A percentile compares a stretch with the other conserved stretches of the same genome.
These are phyloP conservation scores for Neotoxoptera formosana DNA, from an alignment of 1,140 invertebrate species.

Conservation along the genomic window DNA sequence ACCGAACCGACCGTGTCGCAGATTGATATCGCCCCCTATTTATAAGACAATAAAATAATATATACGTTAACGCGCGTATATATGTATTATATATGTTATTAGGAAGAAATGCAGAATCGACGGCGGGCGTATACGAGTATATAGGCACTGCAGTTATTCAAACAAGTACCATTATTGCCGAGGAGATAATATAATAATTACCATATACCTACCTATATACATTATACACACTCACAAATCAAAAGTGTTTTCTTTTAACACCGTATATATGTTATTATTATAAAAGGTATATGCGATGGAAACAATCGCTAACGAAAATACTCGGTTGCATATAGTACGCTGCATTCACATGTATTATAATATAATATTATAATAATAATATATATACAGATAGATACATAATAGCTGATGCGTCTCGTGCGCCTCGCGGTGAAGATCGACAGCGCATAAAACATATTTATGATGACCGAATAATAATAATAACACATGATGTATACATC, in stretches of 20 bases:
- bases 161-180: not conserved
- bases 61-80: not conserved
- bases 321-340: not conserved
- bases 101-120: not conserved
- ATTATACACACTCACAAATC: not conserved
- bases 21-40: not conserved
- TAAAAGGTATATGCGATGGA: not conserved
- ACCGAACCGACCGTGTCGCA: not conserved
- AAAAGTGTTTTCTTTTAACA: not conserved
- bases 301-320: constrained; percentile 16
- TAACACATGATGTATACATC: not conserved
- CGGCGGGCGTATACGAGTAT: too few species aligned
- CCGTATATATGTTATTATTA: not conserved
- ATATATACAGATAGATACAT: not conserved
- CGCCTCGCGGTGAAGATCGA: not conserved
- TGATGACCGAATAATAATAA: constrained; percentile 22
- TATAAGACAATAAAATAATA: constrained; percentile 13
- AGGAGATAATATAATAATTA: constrained; percentile 11
- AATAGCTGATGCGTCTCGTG: not conserved
- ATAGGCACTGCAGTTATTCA: not conserved
- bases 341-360: not conserved
- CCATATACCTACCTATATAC: not conserved
- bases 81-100: not conserved
- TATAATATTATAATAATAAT: too few species aligned
- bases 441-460: not conserved